Conservation (phyloP, 2,113 vertebrate genomes). For the Ceratotherium simum region DNA sequence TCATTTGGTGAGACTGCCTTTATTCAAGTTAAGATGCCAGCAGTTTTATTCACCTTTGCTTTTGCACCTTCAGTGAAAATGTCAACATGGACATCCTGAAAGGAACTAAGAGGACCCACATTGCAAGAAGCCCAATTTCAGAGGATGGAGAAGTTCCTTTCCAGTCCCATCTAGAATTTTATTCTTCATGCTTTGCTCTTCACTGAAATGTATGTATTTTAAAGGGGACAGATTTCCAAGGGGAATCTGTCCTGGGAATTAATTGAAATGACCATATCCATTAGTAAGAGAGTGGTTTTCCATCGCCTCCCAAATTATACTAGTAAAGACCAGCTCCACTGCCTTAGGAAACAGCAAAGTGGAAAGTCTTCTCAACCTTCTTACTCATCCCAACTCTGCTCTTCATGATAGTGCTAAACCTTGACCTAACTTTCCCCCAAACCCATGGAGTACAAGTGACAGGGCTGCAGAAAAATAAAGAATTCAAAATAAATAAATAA, state of each 20-base stretch:
- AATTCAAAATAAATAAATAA: conserved; percentile 24
- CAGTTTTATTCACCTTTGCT: background rate
- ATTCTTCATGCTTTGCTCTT: background rate
- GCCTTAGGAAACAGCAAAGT: background rate
- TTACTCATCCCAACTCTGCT: background rate
- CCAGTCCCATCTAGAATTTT: background rate
- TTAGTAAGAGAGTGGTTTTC: background rate
- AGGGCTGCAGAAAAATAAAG: background rate
- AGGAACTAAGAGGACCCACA: background rate
- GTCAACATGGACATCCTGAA: background rate
- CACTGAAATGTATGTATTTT: background rate
- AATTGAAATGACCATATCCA: background rate
- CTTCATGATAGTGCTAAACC: background rate
- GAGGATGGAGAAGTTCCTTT: background rate
- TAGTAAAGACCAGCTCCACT: background rate
- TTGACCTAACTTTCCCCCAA: background rate
- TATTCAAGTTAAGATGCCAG: background rate
- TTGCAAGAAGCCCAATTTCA: background rate
- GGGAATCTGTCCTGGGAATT: background rate
- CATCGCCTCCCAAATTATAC: background rate
- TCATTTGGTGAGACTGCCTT: background rate
- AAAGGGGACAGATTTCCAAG: background rate
- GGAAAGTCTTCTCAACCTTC: background rate
- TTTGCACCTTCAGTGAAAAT: background rate
- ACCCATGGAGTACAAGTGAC: background rate